These are phyloP conservation scores for Mus caroli DNA, from an alignment of 2,797 vertebrate genomes.

Conservation along the genomic window DNA sequence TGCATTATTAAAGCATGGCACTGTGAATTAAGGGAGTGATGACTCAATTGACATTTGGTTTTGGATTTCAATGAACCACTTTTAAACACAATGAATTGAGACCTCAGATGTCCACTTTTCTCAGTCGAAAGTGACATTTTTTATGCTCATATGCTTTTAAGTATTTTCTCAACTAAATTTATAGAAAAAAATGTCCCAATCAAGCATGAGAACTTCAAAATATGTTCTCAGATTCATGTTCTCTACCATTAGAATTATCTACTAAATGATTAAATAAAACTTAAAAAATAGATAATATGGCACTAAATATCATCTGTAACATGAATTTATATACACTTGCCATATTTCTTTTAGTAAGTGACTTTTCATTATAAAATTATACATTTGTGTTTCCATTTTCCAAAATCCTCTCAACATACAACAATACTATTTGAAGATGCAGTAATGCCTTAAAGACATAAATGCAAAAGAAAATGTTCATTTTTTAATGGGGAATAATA, in stretches of 20 bases:
- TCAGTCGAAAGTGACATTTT: slow-evolving; percentile 23
- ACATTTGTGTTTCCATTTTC: slow-evolving; percentile 28
- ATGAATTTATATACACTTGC: neutral
- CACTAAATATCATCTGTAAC: neutral
- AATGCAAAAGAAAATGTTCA: neutral
- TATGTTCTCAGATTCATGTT: neutral
- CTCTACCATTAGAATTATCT: neutral
- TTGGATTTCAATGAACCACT: neutral
- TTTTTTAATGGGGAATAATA: neutral
- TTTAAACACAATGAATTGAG: neutral
- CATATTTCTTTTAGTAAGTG: neutral
- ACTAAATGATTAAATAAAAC: slow-evolving; percentile 36
- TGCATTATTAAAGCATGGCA: slow-evolving; percentile 14
- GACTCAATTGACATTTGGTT: slow-evolving; percentile 43
- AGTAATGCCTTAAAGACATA: neutral
- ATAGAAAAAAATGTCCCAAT: neutral
- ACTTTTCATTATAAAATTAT: slow-evolving; percentile 19
- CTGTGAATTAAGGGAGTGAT: slow-evolving; percentile 52
- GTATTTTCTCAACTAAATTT: neutral
- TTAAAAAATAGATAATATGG: slow-evolving; percentile 10
- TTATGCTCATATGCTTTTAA: neutral
- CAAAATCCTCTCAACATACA: neutral
- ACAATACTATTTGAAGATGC: neutral
- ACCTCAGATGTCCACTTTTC: neutral
- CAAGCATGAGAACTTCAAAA: neutral